Conservation (phyloP, 2,888 invertebrate species). For the Tanaodytes sp. region DNA sequence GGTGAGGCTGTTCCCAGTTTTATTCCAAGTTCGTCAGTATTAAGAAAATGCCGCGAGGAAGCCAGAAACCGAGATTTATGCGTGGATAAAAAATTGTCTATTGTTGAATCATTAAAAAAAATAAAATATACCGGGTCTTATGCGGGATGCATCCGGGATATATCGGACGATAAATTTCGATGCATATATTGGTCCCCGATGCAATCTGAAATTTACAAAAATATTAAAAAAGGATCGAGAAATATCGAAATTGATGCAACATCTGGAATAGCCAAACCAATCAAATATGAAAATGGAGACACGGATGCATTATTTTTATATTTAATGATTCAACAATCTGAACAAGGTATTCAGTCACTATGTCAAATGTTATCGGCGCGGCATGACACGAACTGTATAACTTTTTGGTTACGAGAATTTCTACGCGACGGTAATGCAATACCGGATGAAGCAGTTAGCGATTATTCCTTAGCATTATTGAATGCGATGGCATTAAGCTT, state of each 20-base stretch:
- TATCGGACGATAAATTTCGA: constrained; percentile 23
- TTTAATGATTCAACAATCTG: not conserved
- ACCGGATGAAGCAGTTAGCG: constrained; percentile 16
- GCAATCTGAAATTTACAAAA: constrained; percentile 32
- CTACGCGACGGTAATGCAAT: constrained; percentile 7
- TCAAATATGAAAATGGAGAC: constrained; percentile 30
- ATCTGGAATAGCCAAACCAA: constrained; percentile 27
- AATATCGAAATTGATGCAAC: constrained; percentile 46
- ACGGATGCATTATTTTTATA: constrained; percentile 18
- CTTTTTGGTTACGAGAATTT: constrained; percentile 11
- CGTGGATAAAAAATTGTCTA: not conserved
- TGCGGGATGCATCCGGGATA: constrained; percentile 33
- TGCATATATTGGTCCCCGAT: constrained; percentile 38
- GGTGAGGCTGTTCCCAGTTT: constrained; percentile 1
- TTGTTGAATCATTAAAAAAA: constrained; percentile 12
- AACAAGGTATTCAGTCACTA: not conserved
- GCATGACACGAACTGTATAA: constrained; percentile 11
- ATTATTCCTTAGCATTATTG: constrained; percentile 6
- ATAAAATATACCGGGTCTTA: constrained; percentile 24
- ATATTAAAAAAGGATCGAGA: not conserved
- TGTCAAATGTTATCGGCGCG: constrained; percentile 8
- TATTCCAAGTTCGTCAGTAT: not conserved
- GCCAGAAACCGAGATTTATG: constrained; percentile 8
- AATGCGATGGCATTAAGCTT: constrained; percentile 8
- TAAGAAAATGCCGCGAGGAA: constrained; percentile 14